Evolutionary conservation across 2,113 vertebrate genomes (phyloP).

Genomic region (Anser brachyrhynchus): DNA sequence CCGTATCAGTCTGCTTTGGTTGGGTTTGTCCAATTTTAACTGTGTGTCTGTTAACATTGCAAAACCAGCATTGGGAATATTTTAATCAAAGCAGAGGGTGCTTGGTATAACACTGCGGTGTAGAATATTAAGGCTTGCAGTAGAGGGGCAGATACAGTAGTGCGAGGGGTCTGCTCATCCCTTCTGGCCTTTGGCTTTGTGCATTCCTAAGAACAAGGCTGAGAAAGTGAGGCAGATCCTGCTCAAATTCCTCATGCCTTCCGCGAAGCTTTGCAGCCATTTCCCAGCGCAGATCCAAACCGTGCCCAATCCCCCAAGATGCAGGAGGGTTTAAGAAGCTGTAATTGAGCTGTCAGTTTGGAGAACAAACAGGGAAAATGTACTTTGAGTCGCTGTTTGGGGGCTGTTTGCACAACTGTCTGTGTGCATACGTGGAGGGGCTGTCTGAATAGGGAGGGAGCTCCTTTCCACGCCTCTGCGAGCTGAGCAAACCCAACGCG

Average conservation of each 20-base stretch:
- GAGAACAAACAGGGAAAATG: conserved; percentile 43
- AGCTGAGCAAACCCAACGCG: neutral
- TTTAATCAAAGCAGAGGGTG: neutral
- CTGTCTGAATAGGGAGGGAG: neutral
- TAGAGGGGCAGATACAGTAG: neutral
- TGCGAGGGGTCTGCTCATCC: neutral
- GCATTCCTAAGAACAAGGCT: rapidly evolving
- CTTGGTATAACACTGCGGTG: neutral
- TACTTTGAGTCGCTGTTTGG: neutral
- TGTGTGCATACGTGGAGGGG: neutral
- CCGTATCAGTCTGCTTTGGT: neutral
- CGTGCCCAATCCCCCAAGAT: neutral
- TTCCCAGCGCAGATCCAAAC: neutral
- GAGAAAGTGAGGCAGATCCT: neutral
- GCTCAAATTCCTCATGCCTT: conserved; percentile 16
- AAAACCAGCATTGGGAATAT: neutral
- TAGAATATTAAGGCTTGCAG: neutral
- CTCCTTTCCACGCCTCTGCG: neutral
- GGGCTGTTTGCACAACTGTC: conserved; percentile 49
- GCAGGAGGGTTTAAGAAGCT: neutral
- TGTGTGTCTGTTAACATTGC: neutral
- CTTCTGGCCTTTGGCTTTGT: neutral
- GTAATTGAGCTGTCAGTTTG: conserved; percentile 37
- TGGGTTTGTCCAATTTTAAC: neutral
- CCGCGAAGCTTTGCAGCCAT: neutral